phyloP scores from a whole-genome alignment of 2,888 invertebrate species.

The Saturnia japonica region DNA sequence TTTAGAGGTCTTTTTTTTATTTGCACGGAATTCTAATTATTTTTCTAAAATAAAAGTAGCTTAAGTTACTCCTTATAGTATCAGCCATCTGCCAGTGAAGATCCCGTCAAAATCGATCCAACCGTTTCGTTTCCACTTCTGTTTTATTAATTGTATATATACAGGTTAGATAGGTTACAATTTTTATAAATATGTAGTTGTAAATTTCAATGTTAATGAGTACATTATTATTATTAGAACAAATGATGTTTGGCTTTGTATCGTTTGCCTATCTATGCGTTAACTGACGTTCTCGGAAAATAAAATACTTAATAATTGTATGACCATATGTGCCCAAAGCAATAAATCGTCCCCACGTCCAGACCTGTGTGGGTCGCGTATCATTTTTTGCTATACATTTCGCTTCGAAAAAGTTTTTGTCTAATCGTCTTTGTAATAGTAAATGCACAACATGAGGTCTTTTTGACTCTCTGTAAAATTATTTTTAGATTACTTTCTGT shows the following conservation, averaged over 20 bases:
- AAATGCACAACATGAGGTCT: background rate
- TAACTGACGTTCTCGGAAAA: background rate
- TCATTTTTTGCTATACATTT: slow-evolving; percentile 29
- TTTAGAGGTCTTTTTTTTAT: too few relatives aligned
- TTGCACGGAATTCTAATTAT: too few relatives aligned
- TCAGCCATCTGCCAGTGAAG: too few relatives aligned
- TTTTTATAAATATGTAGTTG: too few relatives aligned
- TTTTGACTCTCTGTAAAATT: background rate
- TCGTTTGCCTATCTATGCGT: background rate
- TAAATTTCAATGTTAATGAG: too few relatives aligned
- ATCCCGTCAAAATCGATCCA: too few relatives aligned
- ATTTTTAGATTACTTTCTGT: background rate
- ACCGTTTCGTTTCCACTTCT: too few relatives aligned
- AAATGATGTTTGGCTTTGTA: background rate
- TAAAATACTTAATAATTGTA: slow-evolving; percentile 24
- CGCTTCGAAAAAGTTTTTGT: slow-evolving; percentile 22
- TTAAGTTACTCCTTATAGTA: too few relatives aligned
- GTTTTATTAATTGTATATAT: too few relatives aligned
- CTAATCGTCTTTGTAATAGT: slow-evolving; percentile 22
- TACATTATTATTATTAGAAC: too few relatives aligned
- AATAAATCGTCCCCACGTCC: slow-evolving; percentile 8
- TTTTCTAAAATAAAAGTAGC: too few relatives aligned
- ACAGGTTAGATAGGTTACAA: too few relatives aligned
- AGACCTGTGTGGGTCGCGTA: background rate
- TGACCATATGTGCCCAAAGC: slow-evolving; percentile 23